Base-by-base conservation (phyloP, 1,140 invertebrate species). In the Zaprionus taronus region DNA sequence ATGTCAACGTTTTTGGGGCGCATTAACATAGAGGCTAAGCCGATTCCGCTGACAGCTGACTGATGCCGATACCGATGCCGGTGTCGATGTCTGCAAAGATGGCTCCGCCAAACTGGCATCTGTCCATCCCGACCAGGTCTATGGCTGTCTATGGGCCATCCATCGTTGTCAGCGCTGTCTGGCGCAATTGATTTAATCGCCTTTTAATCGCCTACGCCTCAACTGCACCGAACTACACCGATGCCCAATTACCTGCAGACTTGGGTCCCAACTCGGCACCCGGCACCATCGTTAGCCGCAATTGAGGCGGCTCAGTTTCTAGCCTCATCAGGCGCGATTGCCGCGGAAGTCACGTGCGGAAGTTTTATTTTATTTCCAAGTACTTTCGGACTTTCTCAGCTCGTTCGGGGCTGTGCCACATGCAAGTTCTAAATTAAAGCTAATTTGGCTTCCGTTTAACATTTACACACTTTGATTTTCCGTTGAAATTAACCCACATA, bases 131-230 rank as follows among this genome's bases (percentile, higher is more conserved):
- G n/a, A 6, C 41, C 41, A 47, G 41, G n/a, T 51, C 47, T 51
- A 51, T 20, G 20, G 11, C 47, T 22, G 47, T 49, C 47, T 49
- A 20, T 22, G 47, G 36, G 31, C 69, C 80, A 78, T 73, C 63
- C 75, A 77, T 67, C 64, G 60, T 55, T 77, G 74, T 77, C 70
- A 73, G 56, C 57, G 36, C 63, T 68, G 57, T 78, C 65, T 63
- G 36, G 44, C 65, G 26, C 84, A 89, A 87, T 89, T 89, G 84
- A 87, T 81, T 89, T 87, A 87, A 87, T 87, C 84, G 72, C 63
- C 78, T 87, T 87, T 87, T 89, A 87, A 87, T 87, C 84, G 81
- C 84, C 84, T 81, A 89, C 84, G 85, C 84, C 84, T 77, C 72
- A 64, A 56, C 65, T 74, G 66, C 69, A 64, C 66, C 34, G 63